Conservation (phyloP, 1,140 invertebrate genomes). For the Spodoptera litura region DNA sequence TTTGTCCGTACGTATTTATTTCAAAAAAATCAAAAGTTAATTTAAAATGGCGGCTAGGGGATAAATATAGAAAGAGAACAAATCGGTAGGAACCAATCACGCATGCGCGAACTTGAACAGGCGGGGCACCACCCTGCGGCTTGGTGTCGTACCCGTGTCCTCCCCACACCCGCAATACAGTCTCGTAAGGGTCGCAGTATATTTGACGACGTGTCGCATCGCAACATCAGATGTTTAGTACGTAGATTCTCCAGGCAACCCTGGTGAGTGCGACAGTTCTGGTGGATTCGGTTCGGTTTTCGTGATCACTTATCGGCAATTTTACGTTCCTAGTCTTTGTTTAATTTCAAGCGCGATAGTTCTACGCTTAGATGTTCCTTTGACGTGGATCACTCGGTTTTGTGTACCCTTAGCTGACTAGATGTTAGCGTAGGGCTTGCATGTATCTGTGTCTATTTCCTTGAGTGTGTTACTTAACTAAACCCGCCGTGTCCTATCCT, state of each 20-base stretch:
- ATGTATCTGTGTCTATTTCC: slow-evolving; percentile 79
- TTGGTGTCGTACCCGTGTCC: slow-evolving; percentile 38
- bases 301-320: slow-evolving; percentile 53
- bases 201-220: slow-evolving; percentile 42
- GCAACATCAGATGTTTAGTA: slow-evolving; percentile 51
- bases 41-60: slow-evolving; percentile 17
- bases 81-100: slow-evolving; percentile 47
- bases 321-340: slow-evolving; percentile 43
- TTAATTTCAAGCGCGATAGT: slow-evolving; percentile 60
- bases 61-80: slow-evolving; percentile 71
- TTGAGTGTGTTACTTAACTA: slow-evolving; percentile 73
- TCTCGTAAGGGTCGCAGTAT: slow-evolving; percentile 55
- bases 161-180: slow-evolving; percentile 51
- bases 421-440: slow-evolving; percentile 81
- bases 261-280: slow-evolving; percentile 69
- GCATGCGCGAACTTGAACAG: slow-evolving; percentile 52
- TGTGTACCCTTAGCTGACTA: slow-evolving; percentile 69
- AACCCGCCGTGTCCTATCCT: slow-evolving; percentile 69
- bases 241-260: slow-evolving; percentile 57
- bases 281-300: slow-evolving; percentile 27
- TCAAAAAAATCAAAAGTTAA: too few relatives aligned
- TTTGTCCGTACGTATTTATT: too few relatives aligned
- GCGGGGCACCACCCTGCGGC: slow-evolving; percentile 36
- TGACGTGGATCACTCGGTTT: slow-evolving; percentile 65
- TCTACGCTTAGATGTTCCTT: slow-evolving; percentile 74